Conservation (phyloP, 2,113 vertebrate species). For the Entomyzon cyanotis region DNA sequence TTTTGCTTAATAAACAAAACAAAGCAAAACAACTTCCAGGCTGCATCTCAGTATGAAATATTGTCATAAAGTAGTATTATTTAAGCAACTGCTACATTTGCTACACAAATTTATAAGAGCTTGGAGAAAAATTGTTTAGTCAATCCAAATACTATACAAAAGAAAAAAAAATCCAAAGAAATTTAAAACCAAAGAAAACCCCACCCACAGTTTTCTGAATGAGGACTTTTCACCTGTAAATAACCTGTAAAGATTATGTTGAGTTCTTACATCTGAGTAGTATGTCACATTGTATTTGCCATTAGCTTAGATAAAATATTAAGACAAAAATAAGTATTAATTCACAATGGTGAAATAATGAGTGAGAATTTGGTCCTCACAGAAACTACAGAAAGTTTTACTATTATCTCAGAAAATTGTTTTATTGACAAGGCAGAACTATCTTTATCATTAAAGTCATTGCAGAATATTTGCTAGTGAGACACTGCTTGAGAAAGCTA, state of each 20-base stretch:
- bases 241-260: not conserved
- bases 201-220: not conserved
- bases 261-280: not conserved
- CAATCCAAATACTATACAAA: not conserved
- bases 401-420: not conserved
- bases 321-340: not conserved
- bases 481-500: not conserved
- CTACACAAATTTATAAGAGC: not conserved
- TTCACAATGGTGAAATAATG: not conserved
- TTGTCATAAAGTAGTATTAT: not conserved
- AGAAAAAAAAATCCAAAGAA: not conserved
- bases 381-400: not conserved
- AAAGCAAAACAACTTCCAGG: not conserved
- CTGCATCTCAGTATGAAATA: not conserved
- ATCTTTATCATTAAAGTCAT: rapidly evolving
- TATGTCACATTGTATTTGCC: not conserved
- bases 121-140: not conserved
- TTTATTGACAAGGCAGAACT: not conserved
- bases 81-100: rapidly evolving
- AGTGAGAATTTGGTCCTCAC: not conserved
- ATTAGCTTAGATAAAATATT: not conserved
- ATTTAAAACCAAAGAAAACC: not conserved
- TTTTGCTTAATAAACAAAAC: not conserved
- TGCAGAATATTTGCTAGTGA: not conserved
- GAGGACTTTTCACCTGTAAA: not conserved